Base-by-base conservation (phyloP, 2,113 vertebrate species). In the Gracilinanus agilis region DNA sequence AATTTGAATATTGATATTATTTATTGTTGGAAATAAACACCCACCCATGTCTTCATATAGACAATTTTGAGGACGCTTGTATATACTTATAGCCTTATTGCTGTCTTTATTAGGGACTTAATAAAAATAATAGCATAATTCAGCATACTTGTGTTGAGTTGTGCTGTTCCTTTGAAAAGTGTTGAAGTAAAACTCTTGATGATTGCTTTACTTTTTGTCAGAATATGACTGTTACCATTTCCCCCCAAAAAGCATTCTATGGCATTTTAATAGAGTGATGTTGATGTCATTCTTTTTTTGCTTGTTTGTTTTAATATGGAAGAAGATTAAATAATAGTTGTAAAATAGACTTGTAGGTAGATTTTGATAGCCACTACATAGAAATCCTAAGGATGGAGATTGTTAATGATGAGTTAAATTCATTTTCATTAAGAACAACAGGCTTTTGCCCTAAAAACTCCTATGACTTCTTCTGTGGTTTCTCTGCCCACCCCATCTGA, bases 1-100 rank as follows among this genome's bases (percentile, higher is more conserved):
- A 95, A 96, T 93, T 96, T 96, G 92, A 90, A 93, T 97, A 90
- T 97, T 96, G 96, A 92, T 96, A 49, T 27, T 49, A 29, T 19
- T 93, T 91, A 96, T 97, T 91, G 96, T 96, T 92, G n/a, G n/a
- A 40, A 83, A 75, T 29, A 61, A 0, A 97, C 92, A 96, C 90
- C 89, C 49, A 0, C 90, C 89, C 53, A 0, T 93, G 96, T 75
- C 11, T 94, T 96, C 95, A 0, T 96, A 40, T 58, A 88, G 75
- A 89, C 88, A 93, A 94, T 92, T 92, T 96, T 96, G 44, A 75
- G 93, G 94, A 93, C 94, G n/a, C 92, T 55, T 94, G 95, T 4
- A 3, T 95, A 24, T 24, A 25, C 1, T 21, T 89, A 96, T 97
- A 96, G 53, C 54, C 53, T 0, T 24, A 25, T 44, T 93, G 10